Percentiles rank a stretch among this genome's conserved stretches.
phyloP scores from a whole-genome alignment of 2,113 vertebrate species.

The Monarcha castaneiventris region DNA sequence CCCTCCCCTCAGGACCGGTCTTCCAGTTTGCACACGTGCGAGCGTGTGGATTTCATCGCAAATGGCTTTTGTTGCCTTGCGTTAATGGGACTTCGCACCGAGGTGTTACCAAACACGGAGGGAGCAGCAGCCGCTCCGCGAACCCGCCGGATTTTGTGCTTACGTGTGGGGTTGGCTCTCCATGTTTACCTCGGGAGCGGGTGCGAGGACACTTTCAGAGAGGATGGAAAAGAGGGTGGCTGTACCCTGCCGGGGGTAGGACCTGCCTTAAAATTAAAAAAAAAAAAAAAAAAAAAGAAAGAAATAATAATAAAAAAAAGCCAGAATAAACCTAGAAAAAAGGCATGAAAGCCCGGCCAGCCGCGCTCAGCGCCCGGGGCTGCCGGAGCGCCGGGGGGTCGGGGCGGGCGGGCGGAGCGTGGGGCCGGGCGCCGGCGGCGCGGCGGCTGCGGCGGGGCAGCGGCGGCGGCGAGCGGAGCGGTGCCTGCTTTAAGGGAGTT shows the following conservation, averaged over 20 bases:
- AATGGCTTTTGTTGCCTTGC: conserved; percentile 1
- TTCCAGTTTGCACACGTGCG: neutral
- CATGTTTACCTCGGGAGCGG: neutral
- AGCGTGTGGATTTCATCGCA: neutral
- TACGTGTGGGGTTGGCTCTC: neutral
- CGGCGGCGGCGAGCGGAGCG: too few relatives aligned
- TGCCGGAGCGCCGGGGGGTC: neutral
- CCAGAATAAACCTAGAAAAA: neutral
- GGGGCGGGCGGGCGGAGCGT: neutral
- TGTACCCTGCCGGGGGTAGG: neutral
- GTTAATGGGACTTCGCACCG: neutral
- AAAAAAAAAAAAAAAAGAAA: too few relatives aligned
- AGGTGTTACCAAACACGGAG: neutral
- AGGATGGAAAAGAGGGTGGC: neutral
- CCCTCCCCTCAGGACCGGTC: neutral
- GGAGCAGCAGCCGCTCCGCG: neutral
- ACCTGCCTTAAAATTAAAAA: neutral
- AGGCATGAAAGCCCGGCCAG: neutral
- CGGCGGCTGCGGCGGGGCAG: neutral
- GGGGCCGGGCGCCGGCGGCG: conserved; percentile 4
- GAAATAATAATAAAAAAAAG: rapidly evolving
- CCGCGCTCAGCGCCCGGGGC: neutral
- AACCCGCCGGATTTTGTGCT: neutral
- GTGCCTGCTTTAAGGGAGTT: too few relatives aligned
- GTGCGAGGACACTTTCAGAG: neutral